These are phyloP conservation scores for Cinclus mexicanus DNA, from an alignment of 2,113 vertebrate genomes.

Conservation along the genomic window DNA sequence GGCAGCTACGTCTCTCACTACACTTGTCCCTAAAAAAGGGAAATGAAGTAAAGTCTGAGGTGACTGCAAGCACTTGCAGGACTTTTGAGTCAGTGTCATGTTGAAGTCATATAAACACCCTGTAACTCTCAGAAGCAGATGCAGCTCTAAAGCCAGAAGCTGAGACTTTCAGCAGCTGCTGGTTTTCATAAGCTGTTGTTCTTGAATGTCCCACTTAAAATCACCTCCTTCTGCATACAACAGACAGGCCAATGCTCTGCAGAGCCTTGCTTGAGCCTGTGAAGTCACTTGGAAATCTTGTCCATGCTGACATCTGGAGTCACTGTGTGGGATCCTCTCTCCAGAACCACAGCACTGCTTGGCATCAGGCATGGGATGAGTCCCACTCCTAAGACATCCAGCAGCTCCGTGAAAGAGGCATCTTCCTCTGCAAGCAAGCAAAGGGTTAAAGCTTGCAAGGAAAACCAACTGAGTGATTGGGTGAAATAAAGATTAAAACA, in stretches of 20 bases:
- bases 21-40: neutral
- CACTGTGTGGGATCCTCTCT: neutral
- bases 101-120: neutral
- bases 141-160: neutral
- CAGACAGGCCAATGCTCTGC: fast-evolving
- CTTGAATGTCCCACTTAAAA: neutral
- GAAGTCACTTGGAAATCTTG: neutral
- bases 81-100: neutral
- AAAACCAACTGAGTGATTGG: slow-evolving; percentile 7
- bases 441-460: slow-evolving; percentile 21
- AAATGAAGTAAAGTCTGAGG: neutral
- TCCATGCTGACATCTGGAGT: neutral
- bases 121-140: neutral
- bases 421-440: neutral
- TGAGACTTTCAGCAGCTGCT: neutral
- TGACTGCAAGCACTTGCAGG: neutral
- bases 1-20: neutral
- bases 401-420: fast-evolving
- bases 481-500: slow-evolving; percentile 47
- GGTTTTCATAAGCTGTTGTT: neutral
- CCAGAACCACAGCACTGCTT: neutral
- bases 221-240: neutral
- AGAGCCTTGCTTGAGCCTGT: neutral
- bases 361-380: neutral
- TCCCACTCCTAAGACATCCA: neutral